A percentile compares a stretch with the other conserved stretches of the same genome.
These are phyloP conservation scores for Galagoides demidoff DNA, from an alignment of 2,797 vertebrate genomes.

Conservation along the genomic window DNA sequence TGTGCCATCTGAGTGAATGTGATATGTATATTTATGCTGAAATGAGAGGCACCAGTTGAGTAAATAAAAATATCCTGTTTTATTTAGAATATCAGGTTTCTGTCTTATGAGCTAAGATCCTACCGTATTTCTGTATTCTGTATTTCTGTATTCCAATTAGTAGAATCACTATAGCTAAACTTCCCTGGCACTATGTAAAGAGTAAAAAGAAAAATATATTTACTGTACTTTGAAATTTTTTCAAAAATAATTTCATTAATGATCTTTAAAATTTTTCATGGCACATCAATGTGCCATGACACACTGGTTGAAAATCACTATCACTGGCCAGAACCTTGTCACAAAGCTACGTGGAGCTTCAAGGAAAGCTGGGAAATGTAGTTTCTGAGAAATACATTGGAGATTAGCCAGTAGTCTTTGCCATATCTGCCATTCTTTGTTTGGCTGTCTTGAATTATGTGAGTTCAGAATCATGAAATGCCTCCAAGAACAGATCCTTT, in stretches of 20 bases:
- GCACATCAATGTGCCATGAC: too few relatives aligned
- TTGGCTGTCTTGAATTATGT: neutral
- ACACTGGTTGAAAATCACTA: too few relatives aligned
- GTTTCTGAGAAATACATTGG: neutral
- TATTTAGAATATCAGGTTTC: neutral
- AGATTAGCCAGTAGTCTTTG: neutral
- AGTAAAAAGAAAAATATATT: too few relatives aligned
- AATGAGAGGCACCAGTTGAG: neutral
- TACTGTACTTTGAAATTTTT: too few relatives aligned
- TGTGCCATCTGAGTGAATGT: neutral
- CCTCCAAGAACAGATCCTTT: neutral
- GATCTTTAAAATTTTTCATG: too few relatives aligned
- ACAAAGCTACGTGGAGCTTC: neutral
- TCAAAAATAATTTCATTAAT: too few relatives aligned
- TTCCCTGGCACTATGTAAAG: too few relatives aligned
- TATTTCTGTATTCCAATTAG: neutral
- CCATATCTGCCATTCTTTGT: neutral
- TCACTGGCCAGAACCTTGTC: neutral
- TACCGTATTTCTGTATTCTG: neutral
- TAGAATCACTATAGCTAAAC: neutral
- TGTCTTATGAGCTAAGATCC: neutral
- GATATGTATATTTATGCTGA: neutral
- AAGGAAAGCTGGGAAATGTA: neutral
- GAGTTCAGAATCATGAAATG: slow-evolving; percentile 4
- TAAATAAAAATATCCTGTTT: neutral